Conservation (phyloP, 2,888 invertebrate species). For the Habrosyne pyritoides region DNA sequence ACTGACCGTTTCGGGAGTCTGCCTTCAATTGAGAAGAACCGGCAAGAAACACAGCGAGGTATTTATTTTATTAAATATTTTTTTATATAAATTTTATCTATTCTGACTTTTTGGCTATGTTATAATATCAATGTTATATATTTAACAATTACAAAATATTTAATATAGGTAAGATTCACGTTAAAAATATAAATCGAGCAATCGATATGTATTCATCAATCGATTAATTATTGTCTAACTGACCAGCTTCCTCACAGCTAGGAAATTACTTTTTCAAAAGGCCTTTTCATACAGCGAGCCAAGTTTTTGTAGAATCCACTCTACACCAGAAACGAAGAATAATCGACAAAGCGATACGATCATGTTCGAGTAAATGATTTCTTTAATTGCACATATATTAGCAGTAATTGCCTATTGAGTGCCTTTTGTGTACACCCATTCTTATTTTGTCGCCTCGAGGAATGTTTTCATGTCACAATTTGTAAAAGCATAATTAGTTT, state of each 20-base stretch:
- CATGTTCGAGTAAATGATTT: constrained; percentile 24
- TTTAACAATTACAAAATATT: too few species aligned
- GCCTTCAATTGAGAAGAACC: too few species aligned
- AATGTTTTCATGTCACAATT: constrained; percentile 20
- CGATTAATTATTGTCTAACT: not conserved
- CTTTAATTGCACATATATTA: constrained; percentile 31
- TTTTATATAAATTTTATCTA: too few species aligned
- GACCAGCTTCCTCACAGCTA: not conserved
- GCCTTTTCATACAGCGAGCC: not conserved
- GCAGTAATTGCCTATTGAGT: constrained; percentile 30
- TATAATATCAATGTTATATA: too few species aligned
- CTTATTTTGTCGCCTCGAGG: constrained; percentile 18
- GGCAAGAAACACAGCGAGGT: too few species aligned
- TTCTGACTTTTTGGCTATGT: too few species aligned
- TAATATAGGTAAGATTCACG: too few species aligned
- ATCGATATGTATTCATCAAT: not conserved
- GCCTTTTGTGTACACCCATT: constrained; percentile 17
- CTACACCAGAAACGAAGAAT: constrained; percentile 7
- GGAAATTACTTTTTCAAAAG: not conserved
- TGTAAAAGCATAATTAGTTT: not conserved
- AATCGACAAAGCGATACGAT: constrained; percentile 14
- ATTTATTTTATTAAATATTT: too few species aligned
- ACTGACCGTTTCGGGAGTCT: too few species aligned
- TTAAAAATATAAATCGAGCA: too few species aligned
- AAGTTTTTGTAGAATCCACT: not conserved